A percentile compares a stretch with the other conserved stretches of the same genome.
Conservation (phyloP, 2,888 invertebrate genomes). For the Hydroisotoma schaefferi region DNA sequence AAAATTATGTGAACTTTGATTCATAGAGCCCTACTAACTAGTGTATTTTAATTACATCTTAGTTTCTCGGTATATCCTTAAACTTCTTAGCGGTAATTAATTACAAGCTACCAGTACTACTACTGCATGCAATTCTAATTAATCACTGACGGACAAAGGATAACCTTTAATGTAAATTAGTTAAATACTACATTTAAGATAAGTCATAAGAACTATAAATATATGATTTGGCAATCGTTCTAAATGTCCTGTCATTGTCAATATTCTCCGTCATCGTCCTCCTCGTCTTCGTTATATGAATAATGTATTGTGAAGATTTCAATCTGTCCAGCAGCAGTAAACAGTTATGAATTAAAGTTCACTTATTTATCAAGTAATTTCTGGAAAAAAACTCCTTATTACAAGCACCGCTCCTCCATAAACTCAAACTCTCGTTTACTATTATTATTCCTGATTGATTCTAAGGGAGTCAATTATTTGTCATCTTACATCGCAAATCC, state of each 20-base stretch:
- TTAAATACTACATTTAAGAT: not conserved
- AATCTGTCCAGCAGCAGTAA: constrained; percentile 3
- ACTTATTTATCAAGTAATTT: constrained; percentile 11
- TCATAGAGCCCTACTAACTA: not conserved
- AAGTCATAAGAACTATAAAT: not conserved
- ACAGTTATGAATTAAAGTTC: constrained; percentile 11
- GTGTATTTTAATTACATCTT: constrained; percentile 1
- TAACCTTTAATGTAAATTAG: no score
- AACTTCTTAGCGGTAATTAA: not conserved
- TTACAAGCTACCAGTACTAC: no score
- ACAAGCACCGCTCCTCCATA: not conserved
- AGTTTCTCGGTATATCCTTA: not conserved
- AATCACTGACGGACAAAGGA: no score
- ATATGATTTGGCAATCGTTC: constrained; percentile 2
- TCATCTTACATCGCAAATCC: no score
- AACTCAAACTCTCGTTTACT: no score
- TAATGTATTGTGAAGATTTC: no score
- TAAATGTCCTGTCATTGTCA: not conserved
- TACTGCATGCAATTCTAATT: no score
- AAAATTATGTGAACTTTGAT: constrained; percentile 12
- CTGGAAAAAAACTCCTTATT: constrained; percentile 8
- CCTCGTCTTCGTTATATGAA: no score
- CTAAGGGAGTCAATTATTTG: no score
- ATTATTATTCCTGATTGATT: no score
- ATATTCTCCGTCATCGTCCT: not conserved